Evolutionary conservation across 1,140 invertebrate genomes (phyloP).

Genomic region (Drosophila kurseongensis): DNA sequence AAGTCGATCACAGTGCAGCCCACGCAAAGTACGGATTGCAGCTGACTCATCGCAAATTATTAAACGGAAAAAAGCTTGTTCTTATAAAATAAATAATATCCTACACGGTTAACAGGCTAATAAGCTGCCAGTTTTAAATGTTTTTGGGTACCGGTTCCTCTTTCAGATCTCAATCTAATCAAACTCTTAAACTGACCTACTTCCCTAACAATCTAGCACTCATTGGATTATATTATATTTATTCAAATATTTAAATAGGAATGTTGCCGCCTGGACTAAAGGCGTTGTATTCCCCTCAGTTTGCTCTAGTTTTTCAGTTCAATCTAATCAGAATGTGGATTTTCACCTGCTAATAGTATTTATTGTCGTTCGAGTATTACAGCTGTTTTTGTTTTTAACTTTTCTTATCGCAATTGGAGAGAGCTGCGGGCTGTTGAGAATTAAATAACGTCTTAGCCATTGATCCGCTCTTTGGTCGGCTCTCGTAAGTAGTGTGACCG

Average conservation of each 20-base stretch:
- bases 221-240: background rate
- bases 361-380: constrained; percentile 28
- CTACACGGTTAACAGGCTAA: background rate
- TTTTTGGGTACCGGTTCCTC: background rate
- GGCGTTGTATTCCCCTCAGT: background rate
- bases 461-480: constrained; percentile 20
- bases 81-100: background rate
- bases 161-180: background rate
- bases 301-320: constrained; percentile 6
- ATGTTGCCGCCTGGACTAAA: background rate
- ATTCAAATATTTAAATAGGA: background rate
- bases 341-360: constrained; percentile 28
- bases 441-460: constrained; percentile 1
- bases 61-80: background rate
- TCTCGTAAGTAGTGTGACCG: constrained; percentile 24
- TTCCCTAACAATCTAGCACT: background rate
- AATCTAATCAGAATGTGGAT: constrained; percentile 48
- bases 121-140: background rate
- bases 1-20: constrained; percentile 86
- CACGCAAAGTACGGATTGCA: constrained; percentile 77
- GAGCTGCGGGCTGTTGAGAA: constrained; percentile 11
- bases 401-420: constrained; percentile 31
- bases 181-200: no score
- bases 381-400: constrained; percentile 47
- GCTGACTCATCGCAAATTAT: constrained; percentile 28